Percentiles rank a stretch among this genome's conserved stretches.
phyloP scores from a whole-genome alignment of 2,797 vertebrate genomes.

The Fratercula arctica region DNA sequence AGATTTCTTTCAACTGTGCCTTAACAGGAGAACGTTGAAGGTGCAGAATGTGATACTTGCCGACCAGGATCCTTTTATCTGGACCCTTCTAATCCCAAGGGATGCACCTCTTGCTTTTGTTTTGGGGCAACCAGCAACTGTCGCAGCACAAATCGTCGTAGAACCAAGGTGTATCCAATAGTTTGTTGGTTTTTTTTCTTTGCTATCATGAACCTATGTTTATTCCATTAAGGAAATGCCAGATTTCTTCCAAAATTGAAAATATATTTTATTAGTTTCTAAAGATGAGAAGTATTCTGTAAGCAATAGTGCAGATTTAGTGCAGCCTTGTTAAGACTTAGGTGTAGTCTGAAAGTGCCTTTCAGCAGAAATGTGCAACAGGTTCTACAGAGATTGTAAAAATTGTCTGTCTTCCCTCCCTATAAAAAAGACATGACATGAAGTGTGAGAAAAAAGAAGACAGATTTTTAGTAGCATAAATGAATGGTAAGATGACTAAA shows the following conservation, averaged over 20 bases:
- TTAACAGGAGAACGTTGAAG: slow-evolving; percentile 87
- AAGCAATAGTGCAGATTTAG: background rate
- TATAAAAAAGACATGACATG: background rate
- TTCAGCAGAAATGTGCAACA: background rate
- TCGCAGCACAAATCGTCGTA: slow-evolving; percentile 81
- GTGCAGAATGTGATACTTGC: slow-evolving; percentile 84
- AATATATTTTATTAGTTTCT: background rate
- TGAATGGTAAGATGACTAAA: background rate
- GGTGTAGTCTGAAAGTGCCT: background rate
- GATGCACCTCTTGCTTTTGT: slow-evolving; percentile 92
- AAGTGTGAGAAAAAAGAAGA: background rate
- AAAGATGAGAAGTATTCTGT: background rate
- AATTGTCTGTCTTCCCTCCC: background rate
- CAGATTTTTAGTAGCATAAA: background rate
- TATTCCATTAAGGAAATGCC: background rate
- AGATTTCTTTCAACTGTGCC: slow-evolving; percentile 41
- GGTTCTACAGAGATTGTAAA: background rate
- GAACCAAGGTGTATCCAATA: slow-evolving; percentile 83
- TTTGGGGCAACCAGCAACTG: slow-evolving; percentile 85
- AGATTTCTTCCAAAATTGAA: background rate
- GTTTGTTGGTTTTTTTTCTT: background rate
- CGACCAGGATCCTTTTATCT: slow-evolving; percentile 87
- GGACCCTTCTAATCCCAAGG: slow-evolving; percentile 82
- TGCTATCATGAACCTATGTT: background rate
- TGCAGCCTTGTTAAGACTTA: background rate